Evolutionary conservation across 1,140 invertebrate genomes (phyloP), one percentile per base, ranked within the genome.

Genomic region (Ceratina australensis): DNA sequence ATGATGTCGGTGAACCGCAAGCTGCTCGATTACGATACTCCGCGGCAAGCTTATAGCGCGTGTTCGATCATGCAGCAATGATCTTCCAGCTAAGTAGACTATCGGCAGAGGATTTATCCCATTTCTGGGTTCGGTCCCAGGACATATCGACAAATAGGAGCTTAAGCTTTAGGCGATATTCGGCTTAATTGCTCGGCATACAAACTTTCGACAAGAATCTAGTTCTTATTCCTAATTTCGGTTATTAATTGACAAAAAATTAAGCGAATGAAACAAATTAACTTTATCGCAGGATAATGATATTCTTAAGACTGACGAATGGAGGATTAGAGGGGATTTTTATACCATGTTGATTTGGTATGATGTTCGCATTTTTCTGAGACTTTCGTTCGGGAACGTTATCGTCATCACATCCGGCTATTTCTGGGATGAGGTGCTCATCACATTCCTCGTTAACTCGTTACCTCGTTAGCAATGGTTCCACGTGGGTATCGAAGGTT

Each of bases 401-500:
- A n/a, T n/a, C n/a, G n/a, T n/a, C n/a, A n/a, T n/a, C n/a, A n/a
- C n/a, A n/a, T 24, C 49, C 72, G 69, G 50, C 72, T 77, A 61
- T 63, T 79, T 66, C 24, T 61, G 47, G n/a, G n/a, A n/a, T n/a
- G n/a, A n/a, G n/a, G n/a, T n/a, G n/a, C n/a, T n/a, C n/a, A n/a
- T n/a, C n/a, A 15, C 54, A 8, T 52, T 68, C 73, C 60, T 65
- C 66, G 79, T 56, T 65, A 57, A 79, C 69, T 24, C 59, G 66
- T 16, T 18, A 33, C 54, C 79, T 81, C 71, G 81, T 56, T 72
- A 81, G 76, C 54, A 78, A 49, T 47, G 56, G 42, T 72, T 42
- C 63, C 69, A 81, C 59, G 69, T 42, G 49, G 26, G 28, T 78
- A 72, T 68, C 67, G 61, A 57, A 50, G 65, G 64, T 64, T 68